A percentile compares a stretch with the other conserved stretches of the same genome.
Evolutionary conservation across 2,888 invertebrate genomes (phyloP).

Genomic region (Gari tellinella): DNA sequence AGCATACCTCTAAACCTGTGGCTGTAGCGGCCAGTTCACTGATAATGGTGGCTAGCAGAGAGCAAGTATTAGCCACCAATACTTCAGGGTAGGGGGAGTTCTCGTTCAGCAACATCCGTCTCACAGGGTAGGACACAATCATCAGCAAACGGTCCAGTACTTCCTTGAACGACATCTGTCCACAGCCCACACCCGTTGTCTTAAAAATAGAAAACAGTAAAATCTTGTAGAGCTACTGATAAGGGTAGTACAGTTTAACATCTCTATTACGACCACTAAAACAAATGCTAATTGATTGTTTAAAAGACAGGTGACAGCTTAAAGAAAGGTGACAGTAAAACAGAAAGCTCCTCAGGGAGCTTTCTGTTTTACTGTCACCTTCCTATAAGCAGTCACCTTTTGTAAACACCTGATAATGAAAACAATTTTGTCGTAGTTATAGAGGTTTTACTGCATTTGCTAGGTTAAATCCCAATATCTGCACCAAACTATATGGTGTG

Average conservation of each 20-base stretch:
- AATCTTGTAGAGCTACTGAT: background rate
- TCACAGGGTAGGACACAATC: conserved; percentile 92
- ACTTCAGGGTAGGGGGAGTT: conserved; percentile 85
- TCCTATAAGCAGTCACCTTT: too few relatives aligned
- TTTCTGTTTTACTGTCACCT: too few relatives aligned
- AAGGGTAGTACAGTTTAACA: too few relatives aligned
- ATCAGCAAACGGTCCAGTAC: conserved; percentile 93
- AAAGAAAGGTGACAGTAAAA: too few relatives aligned
- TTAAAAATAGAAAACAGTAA: conserved; percentile 32
- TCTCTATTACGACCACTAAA: too few relatives aligned
- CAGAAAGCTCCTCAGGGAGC: too few relatives aligned
- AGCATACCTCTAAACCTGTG: conserved; percentile 91
- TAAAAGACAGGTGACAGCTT: too few relatives aligned
- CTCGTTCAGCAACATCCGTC: conserved; percentile 86
- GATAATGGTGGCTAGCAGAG: conserved; percentile 90
- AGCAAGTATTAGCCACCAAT: conserved; percentile 85
- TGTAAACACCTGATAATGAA: too few relatives aligned
- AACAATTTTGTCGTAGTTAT: too few relatives aligned
- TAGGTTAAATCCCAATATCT: too few relatives aligned
- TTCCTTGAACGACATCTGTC: conserved; percentile 90
- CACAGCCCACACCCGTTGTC: conserved; percentile 77
- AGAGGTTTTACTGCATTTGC: background rate
- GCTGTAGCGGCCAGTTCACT: conserved; percentile 93
- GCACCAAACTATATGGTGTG: too few relatives aligned
- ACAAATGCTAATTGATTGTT: too few relatives aligned